Evolutionary conservation across 2,113 vertebrate genomes (phyloP), one percentile per base, ranked within the genome.

Genomic region (Prunella fulvescens): DNA sequence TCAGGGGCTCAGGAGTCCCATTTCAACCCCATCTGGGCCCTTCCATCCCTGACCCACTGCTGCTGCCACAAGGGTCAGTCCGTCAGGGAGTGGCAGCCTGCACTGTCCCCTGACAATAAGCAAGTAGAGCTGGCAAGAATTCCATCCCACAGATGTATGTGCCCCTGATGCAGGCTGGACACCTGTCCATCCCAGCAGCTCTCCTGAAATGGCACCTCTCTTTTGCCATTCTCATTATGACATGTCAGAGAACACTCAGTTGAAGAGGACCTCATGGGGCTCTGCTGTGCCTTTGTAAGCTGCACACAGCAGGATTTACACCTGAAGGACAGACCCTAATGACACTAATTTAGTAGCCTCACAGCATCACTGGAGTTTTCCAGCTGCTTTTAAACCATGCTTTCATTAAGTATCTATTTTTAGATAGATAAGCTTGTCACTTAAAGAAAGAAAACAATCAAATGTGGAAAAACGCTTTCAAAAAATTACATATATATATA

Each of bases 331-430:
- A 93, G 85, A 76, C 44, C 11, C 51, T 67, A 62, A 84, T 25
- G 51, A 81, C 64, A 48, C 3, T 3, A 51, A 74, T 94, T 93
- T 85, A 88, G 9, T 20, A 42, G 4, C n/a, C 88, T 94, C 69
- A 79, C 22, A 79, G 14, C 76, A 83, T 28, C 16, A 83, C 56
- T 48, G 58, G 57, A 64, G 56, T 50, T 92, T 70, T 88, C 39
- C 54, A 87, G 37, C 60, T 76, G 58, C 58, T 96, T 92, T 92
- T 89, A 74, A 86, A 72, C n/a, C 60, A 22, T 71, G 39, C 35
- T 81, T 76, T 56, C 62, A 61, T 70, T 92, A 82, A 88, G 20
- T 65, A 76, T 50, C 20, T 48, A 73, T 71, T 69, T 25, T 37
- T 37, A 37, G 37, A 37, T 37, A 37, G 37, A 17, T 54, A 51